Conservation (phyloP, 2,113 vertebrate species). For the Eclectus roratus region DNA sequence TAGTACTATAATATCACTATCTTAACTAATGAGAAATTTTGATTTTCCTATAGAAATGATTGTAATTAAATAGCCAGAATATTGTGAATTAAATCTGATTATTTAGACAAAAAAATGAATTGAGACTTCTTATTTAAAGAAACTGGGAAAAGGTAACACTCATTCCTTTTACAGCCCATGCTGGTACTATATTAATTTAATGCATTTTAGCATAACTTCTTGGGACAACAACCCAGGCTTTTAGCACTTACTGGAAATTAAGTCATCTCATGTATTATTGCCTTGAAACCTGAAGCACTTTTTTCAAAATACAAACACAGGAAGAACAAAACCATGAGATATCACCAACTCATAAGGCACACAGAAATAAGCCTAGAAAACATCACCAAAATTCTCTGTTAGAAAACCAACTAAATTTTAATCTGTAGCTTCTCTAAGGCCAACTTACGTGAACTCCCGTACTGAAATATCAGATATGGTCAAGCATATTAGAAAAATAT, state of each 20-base stretch:
- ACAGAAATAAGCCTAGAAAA: not conserved
- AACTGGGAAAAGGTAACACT: not conserved
- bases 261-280: not conserved
- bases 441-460: not conserved
- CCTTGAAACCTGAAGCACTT: not conserved
- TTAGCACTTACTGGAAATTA: not conserved
- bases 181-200: not conserved
- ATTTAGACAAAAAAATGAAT: not conserved
- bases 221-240: not conserved
- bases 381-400: not conserved
- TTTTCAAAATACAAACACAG: not conserved
- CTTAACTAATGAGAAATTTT: not conserved
- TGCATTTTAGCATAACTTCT: not conserved
- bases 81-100: not conserved
- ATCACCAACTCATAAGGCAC: not conserved
- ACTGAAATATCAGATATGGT: not conserved
- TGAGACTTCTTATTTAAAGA: not conserved
- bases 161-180: not conserved
- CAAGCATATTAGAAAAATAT: not conserved
- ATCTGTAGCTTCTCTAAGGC: not conserved
- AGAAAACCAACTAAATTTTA: not conserved
- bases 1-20: not conserved
- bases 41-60: not conserved
- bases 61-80: not conserved
- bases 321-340: not conserved